Evolutionary conservation across 1,140 invertebrate species (phyloP), one percentile per base, ranked within the genome.

Genomic region (Aphelinus atriplicis): DNA sequence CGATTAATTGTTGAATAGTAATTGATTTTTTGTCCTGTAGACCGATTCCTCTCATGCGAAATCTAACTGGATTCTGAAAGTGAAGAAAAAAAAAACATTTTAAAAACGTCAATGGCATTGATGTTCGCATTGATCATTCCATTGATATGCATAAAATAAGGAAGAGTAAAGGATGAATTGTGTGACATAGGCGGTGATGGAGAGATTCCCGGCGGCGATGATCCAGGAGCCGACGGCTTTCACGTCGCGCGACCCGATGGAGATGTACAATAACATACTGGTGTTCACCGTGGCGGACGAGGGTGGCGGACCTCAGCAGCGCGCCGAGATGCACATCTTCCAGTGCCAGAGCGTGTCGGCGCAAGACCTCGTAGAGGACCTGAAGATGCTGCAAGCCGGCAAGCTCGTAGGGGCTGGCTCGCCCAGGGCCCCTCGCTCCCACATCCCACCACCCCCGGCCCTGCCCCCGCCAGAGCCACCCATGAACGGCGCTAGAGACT

Each of bases 301-400:
- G 78, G 83, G 83, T 68, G 83, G 83, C 69, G 84, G 81, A 66
- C 84, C 84, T 43, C 91, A 92, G 53, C 91, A 93, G 65, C 89
- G 92, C 46, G 92, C 96, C 1, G 98, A 99, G 89, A 98, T 99
- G 94, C 98, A 99, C 89, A 99, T 99, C 85, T 99, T 99, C 89
- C 98, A 99, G 90, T 95, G 94, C 84, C 93, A 95, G 86, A 93
- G 92, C 79, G 91, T 95, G 68, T 93, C 95, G 76, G 94, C 95
- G n/a, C 92, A 95, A 83, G 93, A 95, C 77, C 88, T 97, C 71
- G 95, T 95, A 7, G 94, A 96, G 87, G 95, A 96, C 82, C 89
- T 97, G 70, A 94, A 96, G 84, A 90, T 93, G 81, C 87, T 95
- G 72, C 91, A 95, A 81, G 91, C 91, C 79, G 95, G 95, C 6